Evolutionary conservation across 2,888 invertebrate genomes (phyloP).

Genomic region (Drosophila atroscutellata): DNA sequence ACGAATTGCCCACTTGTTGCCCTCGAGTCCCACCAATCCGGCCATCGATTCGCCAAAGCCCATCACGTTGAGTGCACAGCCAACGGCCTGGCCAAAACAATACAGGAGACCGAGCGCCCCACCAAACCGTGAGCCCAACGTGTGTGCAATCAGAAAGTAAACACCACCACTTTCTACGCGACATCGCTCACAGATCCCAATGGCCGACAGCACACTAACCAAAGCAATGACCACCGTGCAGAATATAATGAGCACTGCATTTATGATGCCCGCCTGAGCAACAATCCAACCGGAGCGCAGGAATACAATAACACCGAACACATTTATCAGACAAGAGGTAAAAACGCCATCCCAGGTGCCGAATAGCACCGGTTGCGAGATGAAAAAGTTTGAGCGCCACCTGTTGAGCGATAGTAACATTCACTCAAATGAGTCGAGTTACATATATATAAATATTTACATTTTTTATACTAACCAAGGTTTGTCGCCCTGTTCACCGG

Average conservation of each 20-base stretch:
- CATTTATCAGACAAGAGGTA: constrained; percentile 98
- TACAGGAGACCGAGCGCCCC: constrained; percentile 97
- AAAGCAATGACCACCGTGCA: constrained; percentile 95
- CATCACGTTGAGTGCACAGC: constrained; percentile 91
- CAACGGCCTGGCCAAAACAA: constrained; percentile 97
- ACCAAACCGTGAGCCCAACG: constrained; percentile 96
- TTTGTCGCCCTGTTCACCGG: constrained; percentile 92
- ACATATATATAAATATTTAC: neutral
- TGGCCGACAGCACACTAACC: constrained; percentile 96
- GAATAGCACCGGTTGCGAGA: constrained; percentile 97
- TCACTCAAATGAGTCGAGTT: neutral
- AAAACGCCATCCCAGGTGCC: constrained; percentile 99
- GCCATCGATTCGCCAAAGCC: constrained; percentile 98
- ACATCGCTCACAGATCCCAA: constrained; percentile 98
- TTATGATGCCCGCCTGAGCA: constrained; percentile 93
- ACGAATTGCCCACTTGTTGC: constrained; percentile 92
- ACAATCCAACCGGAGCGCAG: constrained; percentile 99
- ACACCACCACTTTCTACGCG: constrained; percentile 98
- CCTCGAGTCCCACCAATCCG: constrained; percentile 90
- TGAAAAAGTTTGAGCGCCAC: constrained; percentile 99
- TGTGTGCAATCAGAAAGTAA: constrained; percentile 97
- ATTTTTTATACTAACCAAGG: constrained; percentile 80
- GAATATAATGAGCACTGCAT: constrained; percentile 92
- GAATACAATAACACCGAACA: constrained; percentile 99
- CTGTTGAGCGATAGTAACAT: constrained; percentile 85